Conservation (phyloP, 1,140 invertebrate genomes). For the Ephestia elutella region DNA sequence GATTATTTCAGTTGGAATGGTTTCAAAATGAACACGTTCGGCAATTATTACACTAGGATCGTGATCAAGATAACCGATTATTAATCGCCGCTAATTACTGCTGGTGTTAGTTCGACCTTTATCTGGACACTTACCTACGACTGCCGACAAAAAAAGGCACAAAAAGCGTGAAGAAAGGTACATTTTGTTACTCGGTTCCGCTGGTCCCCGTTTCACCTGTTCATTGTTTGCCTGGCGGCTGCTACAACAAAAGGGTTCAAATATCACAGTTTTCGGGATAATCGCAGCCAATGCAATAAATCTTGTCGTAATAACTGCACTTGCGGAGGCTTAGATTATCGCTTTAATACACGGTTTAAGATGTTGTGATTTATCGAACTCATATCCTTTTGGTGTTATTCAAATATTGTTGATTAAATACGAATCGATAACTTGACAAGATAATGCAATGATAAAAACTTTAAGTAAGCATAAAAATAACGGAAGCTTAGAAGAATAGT, state of each 20-base stretch:
- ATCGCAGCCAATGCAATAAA: slow-evolving; percentile 58
- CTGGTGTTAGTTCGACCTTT: slow-evolving; percentile 70
- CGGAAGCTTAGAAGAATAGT: too few species aligned
- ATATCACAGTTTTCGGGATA: slow-evolving; percentile 70
- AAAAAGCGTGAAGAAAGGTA: slow-evolving; percentile 70
- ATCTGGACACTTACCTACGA: slow-evolving; percentile 62
- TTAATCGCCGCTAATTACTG: slow-evolving; percentile 73
- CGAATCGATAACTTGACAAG: not conserved
- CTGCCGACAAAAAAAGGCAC: slow-evolving; percentile 50
- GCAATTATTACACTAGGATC: slow-evolving; percentile 55
- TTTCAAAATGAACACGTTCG: slow-evolving; percentile 30
- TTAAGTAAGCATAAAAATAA: too few species aligned
- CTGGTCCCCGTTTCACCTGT: slow-evolving; percentile 61
- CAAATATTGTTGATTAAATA: not conserved
- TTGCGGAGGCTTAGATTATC: slow-evolving; percentile 55
- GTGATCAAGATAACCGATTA: slow-evolving; percentile 71
- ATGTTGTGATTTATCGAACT: slow-evolving; percentile 53
- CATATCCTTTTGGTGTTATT: slow-evolving; percentile 19
- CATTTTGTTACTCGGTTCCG: slow-evolving; percentile 35
- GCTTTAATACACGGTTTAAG: slow-evolving; percentile 42
- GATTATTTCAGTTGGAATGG: slow-evolving; percentile 2
- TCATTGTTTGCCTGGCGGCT: slow-evolving; percentile 61
- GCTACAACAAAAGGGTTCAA: slow-evolving; percentile 66
- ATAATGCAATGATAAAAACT: not conserved
- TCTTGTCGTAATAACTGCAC: slow-evolving; percentile 68